phyloP scores from a whole-genome alignment of 2,888 invertebrate species.

The Lycophotia porphyrea region DNA sequence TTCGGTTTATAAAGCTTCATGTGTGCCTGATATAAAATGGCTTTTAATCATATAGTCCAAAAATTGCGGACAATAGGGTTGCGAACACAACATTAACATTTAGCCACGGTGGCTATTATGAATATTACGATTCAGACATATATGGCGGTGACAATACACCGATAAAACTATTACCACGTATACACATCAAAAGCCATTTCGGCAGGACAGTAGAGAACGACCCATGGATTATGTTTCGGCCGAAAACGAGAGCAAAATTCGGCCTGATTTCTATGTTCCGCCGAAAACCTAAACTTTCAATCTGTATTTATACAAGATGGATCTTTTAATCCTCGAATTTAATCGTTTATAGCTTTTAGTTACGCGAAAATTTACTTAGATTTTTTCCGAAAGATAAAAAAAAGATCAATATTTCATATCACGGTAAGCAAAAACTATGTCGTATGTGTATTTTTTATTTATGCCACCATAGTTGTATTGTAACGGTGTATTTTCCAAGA shows the following conservation, averaged over 20 bases:
- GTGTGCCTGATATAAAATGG: neutral
- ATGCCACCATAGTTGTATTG: neutral
- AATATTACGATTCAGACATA: slow-evolving; percentile 11
- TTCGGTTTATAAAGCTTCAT: neutral
- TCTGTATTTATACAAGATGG: neutral
- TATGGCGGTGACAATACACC: slow-evolving; percentile 27
- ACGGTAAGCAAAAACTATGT: neutral
- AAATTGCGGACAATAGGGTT: neutral
- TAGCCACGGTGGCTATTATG: neutral
- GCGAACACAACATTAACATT: slow-evolving; percentile 7
- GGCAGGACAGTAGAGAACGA: neutral
- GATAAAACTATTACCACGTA: slow-evolving; percentile 38
- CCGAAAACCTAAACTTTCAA: neutral
- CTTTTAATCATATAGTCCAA: no score
- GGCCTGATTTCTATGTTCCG: neutral
- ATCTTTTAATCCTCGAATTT: neutral
- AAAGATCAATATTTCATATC: neutral
- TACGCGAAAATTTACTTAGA: no score
- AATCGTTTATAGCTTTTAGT: neutral
- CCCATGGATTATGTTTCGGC: neutral
- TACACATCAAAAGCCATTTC: neutral
- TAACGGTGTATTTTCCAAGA: neutral
- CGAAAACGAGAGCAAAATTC: neutral
- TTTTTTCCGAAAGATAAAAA: neutral
- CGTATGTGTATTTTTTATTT: no score